These are phyloP conservation scores for Agonum fuliginosum DNA, from an alignment of 2,888 invertebrate species.

Conservation along the genomic window DNA sequence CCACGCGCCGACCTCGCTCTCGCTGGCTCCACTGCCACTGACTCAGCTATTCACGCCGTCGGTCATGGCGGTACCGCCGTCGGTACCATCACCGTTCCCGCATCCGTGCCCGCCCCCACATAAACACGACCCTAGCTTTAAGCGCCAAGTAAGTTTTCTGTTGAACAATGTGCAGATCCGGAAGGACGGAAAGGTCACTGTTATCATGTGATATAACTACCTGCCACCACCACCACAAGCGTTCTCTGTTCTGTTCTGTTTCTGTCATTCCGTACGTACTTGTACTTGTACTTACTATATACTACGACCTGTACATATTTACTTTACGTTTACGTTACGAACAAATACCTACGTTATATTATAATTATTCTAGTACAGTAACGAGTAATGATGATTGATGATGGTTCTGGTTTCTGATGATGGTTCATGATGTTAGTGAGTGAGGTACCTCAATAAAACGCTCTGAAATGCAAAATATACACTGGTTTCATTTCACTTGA, in stretches of 20 bases:
- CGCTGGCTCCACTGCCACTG: slow-evolving; percentile 71
- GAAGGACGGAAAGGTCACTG: slow-evolving; percentile 79
- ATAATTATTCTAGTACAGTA: slow-evolving; percentile 3
- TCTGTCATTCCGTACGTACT: slow-evolving; percentile 44
- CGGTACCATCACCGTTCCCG: slow-evolving; percentile 67
- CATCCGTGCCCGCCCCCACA: slow-evolving; percentile 74
- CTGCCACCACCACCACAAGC: slow-evolving; percentile 41
- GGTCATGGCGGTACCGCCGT: slow-evolving; percentile 65
- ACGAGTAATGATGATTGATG: neutral
- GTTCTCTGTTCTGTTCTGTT: slow-evolving; percentile 52
- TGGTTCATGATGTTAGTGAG: slow-evolving; percentile 41
- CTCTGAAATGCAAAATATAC: slow-evolving; percentile 46
- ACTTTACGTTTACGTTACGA: neutral
- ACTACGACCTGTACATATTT: slow-evolving; percentile 29
- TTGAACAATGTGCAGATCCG: slow-evolving; percentile 87
- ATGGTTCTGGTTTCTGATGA: slow-evolving; percentile 26
- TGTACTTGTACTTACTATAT: too few species aligned
- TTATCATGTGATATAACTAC: slow-evolving; percentile 64
- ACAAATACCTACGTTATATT: slow-evolving; percentile 20
- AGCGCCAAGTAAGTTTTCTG: slow-evolving; percentile 91
- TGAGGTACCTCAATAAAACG: slow-evolving; percentile 55
- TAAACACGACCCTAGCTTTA: slow-evolving; percentile 80
- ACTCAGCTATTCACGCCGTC: slow-evolving; percentile 68
- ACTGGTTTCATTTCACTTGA: slow-evolving; percentile 57
- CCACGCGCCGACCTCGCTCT: slow-evolving; percentile 69